Evolutionary conservation across 2,888 invertebrate genomes (phyloP), one percentile per base, ranked within the genome.

Genomic region (Temnothorax ravouxi): DNA sequence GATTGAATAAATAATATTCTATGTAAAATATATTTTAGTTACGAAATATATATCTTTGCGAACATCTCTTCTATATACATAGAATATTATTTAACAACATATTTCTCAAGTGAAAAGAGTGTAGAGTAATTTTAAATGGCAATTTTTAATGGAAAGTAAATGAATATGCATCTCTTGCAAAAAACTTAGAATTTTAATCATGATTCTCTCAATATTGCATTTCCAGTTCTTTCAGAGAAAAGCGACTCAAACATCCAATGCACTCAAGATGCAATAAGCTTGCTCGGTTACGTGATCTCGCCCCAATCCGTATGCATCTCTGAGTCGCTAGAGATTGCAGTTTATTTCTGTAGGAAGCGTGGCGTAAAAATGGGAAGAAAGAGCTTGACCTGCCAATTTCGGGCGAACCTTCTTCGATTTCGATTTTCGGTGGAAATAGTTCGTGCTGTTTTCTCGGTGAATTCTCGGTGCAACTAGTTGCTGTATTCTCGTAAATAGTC

Each of bases 221-320:
- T 54, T 52, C 8, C 38, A 52, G 38, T 38, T 38, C 13, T 52
- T 15, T 3, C 41, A 50, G 64, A 18, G 34, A 18, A 56, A 13
- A 47, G n/a, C 21, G 18, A 59, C 25, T 77, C 44, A 77, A 76
- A 77, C 15, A 77, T 77, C 54, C 52, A 29, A 67, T 41, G 41
- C n/a, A 77, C 44, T 77, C 41, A 69, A 75, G 15, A 47, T 13
- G 77, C 52, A 77, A 64, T 64, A 52, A 77, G 41, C 71, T 77
- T 54, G 52, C 52, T 77, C 54, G 29, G 64, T 47, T 61, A 75
- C 74, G 29, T 50, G 44, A 76, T 13, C 9, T 25, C 52, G 52
- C 4, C 15, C 47, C 38, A 44, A 71, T 79, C 18, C 47, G 47
- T 21, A 71, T 79, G 72, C 34, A 71, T 71, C 34, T 59, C 59